A percentile compares a stretch with the other conserved stretches of the same genome.
Evolutionary conservation across 2,797 vertebrate genomes (phyloP).

Genomic region (Saxicola maurus): DNA sequence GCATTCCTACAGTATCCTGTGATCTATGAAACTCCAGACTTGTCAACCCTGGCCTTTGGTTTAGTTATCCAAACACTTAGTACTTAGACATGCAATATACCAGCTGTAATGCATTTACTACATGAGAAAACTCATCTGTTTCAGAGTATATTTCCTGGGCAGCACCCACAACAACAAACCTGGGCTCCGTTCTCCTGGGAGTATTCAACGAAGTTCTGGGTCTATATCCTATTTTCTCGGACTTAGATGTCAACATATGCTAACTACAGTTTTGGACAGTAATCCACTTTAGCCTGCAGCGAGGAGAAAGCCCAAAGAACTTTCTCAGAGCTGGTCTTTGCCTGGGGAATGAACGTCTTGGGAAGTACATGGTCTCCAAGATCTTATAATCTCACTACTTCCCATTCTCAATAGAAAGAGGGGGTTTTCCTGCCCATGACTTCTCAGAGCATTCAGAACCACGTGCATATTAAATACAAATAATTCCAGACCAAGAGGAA

Average conservation of each 20-base stretch:
- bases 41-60: background rate
- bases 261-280: background rate
- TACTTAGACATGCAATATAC: background rate
- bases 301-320: background rate
- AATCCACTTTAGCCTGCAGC: background rate
- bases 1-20: background rate
- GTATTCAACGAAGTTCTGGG: background rate
- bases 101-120: background rate
- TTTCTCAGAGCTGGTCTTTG: background rate
- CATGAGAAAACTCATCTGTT: background rate
- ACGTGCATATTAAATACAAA: background rate
- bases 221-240: background rate
- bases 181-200: background rate
- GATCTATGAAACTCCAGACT: background rate
- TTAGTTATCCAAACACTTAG: background rate
- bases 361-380: background rate
- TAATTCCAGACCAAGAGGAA: background rate
- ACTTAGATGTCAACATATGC: background rate
- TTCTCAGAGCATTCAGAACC: background rate
- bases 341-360: background rate
- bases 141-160: background rate
- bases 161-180: background rate
- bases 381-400: background rate
- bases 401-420: background rate
- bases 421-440: background rate